phyloP scores from a whole-genome alignment of 2,888 invertebrate species.

The Drosophila paranaensis region DNA sequence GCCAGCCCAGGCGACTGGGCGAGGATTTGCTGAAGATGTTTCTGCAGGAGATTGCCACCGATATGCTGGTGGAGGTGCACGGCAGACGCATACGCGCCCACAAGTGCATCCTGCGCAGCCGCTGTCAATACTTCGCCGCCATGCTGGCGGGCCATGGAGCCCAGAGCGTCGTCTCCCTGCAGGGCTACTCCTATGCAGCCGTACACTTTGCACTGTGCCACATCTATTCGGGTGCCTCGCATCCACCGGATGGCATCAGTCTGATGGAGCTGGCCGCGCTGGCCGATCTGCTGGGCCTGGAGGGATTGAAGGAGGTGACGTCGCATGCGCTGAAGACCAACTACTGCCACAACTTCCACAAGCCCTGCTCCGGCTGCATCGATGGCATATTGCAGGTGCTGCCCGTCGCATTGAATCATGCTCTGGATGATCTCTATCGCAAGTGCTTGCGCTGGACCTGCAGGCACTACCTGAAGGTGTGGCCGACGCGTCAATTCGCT shows the following conservation, averaged over 20 bases:
- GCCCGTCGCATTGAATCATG: conserved; percentile 93
- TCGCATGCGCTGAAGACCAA: conserved; percentile 93
- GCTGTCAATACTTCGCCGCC: conserved; percentile 97
- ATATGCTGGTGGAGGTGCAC: conserved; percentile 93
- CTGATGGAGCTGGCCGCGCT: conserved; percentile 94
- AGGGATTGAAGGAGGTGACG: conserved; percentile 96
- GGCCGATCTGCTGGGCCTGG: conserved; percentile 95
- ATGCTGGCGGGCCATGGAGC: conserved; percentile 94
- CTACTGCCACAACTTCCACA: conserved; percentile 97
- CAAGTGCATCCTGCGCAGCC: conserved; percentile 94
- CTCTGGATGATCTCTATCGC: conserved; percentile 93
- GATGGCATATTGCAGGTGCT: conserved; percentile 95
- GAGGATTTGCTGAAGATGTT: conserved; percentile 96
- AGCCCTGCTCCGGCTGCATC: conserved; percentile 95
- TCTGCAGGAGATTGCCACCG: conserved; percentile 94
- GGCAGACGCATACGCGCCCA: conserved; percentile 94
- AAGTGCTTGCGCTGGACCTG: conserved; percentile 95
- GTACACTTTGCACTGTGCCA: conserved; percentile 97
- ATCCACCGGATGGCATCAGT: conserved; percentile 94
- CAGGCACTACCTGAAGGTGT: conserved; percentile 93
- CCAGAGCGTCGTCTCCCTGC: conserved; percentile 93
- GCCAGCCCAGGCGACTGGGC: conserved; percentile 89
- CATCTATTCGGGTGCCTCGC: conserved; percentile 96
- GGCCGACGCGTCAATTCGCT: conserved; percentile 96
- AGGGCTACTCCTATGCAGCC: conserved; percentile 92